Percentiles rank a stretch among this genome's conserved stretches.
Conservation (phyloP, 2,888 invertebrate species). For the Eupelmus urozonus region DNA sequence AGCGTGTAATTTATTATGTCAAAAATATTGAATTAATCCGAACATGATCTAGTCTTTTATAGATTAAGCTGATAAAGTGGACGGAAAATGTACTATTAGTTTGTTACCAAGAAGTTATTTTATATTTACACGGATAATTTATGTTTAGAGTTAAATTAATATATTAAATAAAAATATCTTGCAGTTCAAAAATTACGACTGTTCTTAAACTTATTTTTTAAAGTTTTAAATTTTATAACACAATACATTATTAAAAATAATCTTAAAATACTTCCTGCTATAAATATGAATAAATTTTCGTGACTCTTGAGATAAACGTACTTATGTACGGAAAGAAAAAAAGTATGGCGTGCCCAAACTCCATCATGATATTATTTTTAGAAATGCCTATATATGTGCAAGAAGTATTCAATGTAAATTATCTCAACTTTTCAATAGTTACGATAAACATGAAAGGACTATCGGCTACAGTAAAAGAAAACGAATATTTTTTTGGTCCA, state of each 20-base stretch:
- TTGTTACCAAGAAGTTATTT: conserved; percentile 18
- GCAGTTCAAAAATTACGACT: no score
- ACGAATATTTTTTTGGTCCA: conserved; percentile 16
- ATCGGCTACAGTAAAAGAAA: conserved; percentile 14
- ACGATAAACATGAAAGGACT: background rate
- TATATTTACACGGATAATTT: conserved; percentile 14
- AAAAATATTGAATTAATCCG: conserved; percentile 39
- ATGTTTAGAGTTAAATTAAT: background rate
- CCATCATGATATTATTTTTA: conserved; percentile 30
- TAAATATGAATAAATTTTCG: conserved; percentile 19
- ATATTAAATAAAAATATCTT: no score
- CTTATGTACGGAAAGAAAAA: conserved; percentile 20
- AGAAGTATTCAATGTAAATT: conserved; percentile 4
- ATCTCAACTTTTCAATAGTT: background rate
- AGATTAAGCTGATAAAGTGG: conserved; percentile 12
- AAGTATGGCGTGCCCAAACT: conserved; percentile 7
- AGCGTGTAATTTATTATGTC: conserved; percentile 40
- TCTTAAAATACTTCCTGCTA: background rate
- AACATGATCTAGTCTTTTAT: conserved; percentile 1
- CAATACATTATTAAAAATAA: conserved; percentile 19
- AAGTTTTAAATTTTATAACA: no score
- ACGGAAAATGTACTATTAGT: conserved; percentile 1
- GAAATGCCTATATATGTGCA: background rate
- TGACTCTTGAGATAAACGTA: conserved; percentile 35
- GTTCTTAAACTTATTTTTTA: background rate